Evolutionary conservation across 2,797 vertebrate species (phyloP).

Genomic region (Rhinatrema bivittatum): DNA sequence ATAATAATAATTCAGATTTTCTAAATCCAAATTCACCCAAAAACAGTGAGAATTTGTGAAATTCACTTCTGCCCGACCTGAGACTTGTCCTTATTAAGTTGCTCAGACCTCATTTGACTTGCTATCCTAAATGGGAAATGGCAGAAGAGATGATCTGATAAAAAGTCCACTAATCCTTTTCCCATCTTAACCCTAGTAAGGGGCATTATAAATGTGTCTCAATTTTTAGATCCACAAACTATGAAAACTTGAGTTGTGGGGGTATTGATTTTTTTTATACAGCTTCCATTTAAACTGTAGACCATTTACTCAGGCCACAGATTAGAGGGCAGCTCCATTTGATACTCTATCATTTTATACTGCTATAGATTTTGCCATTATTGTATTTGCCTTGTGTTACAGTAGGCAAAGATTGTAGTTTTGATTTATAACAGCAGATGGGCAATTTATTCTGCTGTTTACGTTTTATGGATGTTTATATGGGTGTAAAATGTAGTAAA

Average conservation of each 20-base stretch:
- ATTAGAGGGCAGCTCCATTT: constrained; percentile 17
- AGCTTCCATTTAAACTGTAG: constrained; percentile 43
- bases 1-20: no score
- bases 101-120: no score
- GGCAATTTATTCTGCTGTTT: constrained; percentile 51
- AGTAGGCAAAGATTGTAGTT: constrained; percentile 34
- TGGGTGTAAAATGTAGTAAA: constrained; percentile 32
- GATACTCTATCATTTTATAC: constrained; percentile 40
- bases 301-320: constrained; percentile 13
- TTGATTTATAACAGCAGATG: constrained; percentile 50
- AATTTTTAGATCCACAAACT: constrained; percentile 6
- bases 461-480: constrained; percentile 38
- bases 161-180: no score
- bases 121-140: no score
- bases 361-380: constrained; percentile 53
- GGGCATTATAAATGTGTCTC: no score
- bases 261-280: constrained; percentile 23
- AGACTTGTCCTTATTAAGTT: no score
- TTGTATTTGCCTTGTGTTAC: constrained; percentile 43
- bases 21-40: no score
- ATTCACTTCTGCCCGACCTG: no score
- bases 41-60: no score
- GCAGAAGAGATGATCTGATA: no score
- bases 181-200: no score
- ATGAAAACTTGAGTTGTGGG: constrained; percentile 15